Evolutionary conservation across 2,113 vertebrate genomes (phyloP).

Genomic region (Hypomesus transpacificus): DNA sequence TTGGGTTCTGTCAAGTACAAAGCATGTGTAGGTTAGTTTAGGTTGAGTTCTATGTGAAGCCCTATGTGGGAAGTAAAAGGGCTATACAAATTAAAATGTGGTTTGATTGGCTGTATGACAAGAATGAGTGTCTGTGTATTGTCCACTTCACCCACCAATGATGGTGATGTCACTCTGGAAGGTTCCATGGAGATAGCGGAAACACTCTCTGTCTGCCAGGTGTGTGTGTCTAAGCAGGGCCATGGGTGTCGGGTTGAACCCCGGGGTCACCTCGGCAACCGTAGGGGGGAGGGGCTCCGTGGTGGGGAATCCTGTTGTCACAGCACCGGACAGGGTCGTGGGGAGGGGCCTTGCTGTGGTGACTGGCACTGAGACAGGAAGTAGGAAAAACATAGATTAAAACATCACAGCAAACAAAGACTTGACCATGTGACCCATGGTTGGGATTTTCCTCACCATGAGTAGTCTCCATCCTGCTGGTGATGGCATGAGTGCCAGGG

Average conservation of each 20-base stretch:
- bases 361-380: constrained; percentile 27
- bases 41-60: no score
- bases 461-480: constrained; percentile 55
- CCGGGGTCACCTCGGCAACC: constrained; percentile 15
- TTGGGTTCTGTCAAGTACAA: constrained; percentile 74
- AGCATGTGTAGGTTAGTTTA: background rate
- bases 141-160: constrained; percentile 68
- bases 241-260: constrained; percentile 21
- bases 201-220: constrained; percentile 65
- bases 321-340: constrained; percentile 9
- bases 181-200: constrained; percentile 77
- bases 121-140: background rate
- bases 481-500: constrained; percentile 45
- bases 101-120: background rate
- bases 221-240: constrained; percentile 37
- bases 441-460: constrained; percentile 44
- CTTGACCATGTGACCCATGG: background rate
- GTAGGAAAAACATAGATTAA: no score
- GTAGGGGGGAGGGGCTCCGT: constrained; percentile 50
- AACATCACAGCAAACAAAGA: constrained; percentile 6
- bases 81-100: background rate
- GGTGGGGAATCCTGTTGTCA: constrained; percentile 38
- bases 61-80: no score
- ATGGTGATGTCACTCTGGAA: constrained; percentile 73
- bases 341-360: constrained; percentile 31